These are phyloP conservation scores for Athripsodes cinereus DNA, from an alignment of 2,888 invertebrate genomes.

Conservation along the genomic window DNA sequence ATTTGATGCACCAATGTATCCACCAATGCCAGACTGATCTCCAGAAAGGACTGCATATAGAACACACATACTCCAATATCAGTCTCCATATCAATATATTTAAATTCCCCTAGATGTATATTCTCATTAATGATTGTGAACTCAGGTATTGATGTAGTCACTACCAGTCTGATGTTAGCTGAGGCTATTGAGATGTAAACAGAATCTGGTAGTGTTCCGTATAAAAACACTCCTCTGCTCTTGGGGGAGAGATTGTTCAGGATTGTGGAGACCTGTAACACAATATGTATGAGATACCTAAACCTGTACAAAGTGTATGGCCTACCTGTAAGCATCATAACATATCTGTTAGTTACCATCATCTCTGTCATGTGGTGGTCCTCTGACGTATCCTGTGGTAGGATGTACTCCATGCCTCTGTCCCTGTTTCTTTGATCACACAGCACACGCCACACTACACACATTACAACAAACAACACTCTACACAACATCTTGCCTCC, in stretches of 20 bases:
- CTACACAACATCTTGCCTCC: too few relatives aligned
- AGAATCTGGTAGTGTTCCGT: not conserved
- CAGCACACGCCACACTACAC: too few relatives aligned
- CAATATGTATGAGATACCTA: not conserved
- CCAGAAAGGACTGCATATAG: not conserved
- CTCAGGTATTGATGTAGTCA: not conserved
- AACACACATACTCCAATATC: not conserved
- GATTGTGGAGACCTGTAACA: not conserved
- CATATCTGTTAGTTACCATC: too few relatives aligned
- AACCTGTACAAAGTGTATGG: not conserved
- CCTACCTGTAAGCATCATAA: not conserved
- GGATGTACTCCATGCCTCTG: too few relatives aligned
- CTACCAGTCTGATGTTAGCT: not conserved
- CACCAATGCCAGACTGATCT: not conserved
- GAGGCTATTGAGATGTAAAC: not conserved
- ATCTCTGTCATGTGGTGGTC: too few relatives aligned
- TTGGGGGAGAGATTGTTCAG: not conserved
- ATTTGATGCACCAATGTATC: constrained; percentile 13
- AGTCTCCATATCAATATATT: not conserved
- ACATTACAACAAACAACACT: too few relatives aligned
- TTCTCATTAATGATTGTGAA: not conserved
- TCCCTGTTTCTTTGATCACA: too few relatives aligned
- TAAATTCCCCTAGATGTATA: not conserved
- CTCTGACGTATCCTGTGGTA: too few relatives aligned
- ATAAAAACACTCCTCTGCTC: not conserved